Evolutionary conservation across 2,113 vertebrate species (phyloP).

Genomic region (Cygnus atratus): DNA sequence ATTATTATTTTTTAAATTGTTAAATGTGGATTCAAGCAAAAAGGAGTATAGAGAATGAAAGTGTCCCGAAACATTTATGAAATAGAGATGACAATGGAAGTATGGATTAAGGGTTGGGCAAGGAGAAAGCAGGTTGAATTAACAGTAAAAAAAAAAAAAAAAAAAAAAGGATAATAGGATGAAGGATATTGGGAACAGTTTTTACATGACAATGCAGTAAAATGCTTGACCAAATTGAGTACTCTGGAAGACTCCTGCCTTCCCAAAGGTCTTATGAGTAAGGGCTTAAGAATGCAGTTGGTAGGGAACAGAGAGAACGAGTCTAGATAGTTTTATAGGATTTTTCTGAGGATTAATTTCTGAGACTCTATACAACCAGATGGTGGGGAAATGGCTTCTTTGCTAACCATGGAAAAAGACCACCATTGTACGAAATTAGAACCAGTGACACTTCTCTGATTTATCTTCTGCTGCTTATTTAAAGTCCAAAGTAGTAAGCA

Average conservation of each 20-base stretch:
- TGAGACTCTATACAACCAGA: neutral
- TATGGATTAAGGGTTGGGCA: neutral
- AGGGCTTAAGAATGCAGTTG: neutral
- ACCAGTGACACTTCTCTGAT: neutral
- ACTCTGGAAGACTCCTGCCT: neutral
- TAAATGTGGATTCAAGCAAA: neutral
- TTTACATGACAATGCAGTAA: neutral
- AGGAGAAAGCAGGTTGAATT: neutral
- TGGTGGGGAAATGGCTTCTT: constrained; percentile 4
- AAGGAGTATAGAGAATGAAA: neutral
- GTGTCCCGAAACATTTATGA: neutral
- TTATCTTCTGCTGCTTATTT: constrained; percentile 35
- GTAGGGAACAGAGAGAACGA: neutral
- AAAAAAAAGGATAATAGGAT: neutral
- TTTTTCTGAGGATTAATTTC: constrained; percentile 1
- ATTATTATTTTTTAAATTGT: neutral
- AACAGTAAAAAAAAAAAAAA: neutral
- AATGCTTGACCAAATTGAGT: neutral
- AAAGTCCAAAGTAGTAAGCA: neutral
- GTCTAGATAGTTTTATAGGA: neutral
- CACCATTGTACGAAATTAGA: neutral
- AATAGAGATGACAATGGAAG: neutral
- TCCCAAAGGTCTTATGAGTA: neutral
- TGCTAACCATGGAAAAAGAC: constrained; percentile 42
- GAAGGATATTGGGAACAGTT: neutral